Evolutionary conservation across 2,113 vertebrate species (phyloP).

Genomic region (Cochlearius cochlearius): DNA sequence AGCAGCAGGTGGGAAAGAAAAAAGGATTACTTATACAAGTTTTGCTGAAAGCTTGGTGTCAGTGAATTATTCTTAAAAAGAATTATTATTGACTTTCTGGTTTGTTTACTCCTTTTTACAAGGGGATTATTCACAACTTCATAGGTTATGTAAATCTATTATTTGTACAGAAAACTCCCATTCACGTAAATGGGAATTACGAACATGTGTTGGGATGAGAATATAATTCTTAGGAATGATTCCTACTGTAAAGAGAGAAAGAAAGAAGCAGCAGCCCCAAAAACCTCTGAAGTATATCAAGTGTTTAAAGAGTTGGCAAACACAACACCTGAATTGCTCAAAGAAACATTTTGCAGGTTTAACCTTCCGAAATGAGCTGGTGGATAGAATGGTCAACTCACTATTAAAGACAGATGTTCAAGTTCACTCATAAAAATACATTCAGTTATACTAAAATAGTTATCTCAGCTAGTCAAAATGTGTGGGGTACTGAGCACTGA

Average conservation of each 20-base stretch:
- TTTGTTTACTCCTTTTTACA: neutral
- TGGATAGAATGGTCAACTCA: neutral
- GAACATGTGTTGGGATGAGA: neutral
- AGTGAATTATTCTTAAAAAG: neutral
- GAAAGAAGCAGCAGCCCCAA: neutral
- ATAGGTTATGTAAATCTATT: neutral
- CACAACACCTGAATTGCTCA: neutral
- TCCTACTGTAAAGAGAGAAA: neutral
- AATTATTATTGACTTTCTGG: neutral
- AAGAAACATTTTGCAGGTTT: neutral
- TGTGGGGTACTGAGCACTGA: neutral
- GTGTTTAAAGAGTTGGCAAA: neutral
- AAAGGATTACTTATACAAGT: conserved; percentile 68
- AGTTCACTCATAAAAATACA: neutral
- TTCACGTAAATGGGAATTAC: neutral
- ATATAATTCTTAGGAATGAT: neutral
- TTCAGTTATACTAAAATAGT: neutral
- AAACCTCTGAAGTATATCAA: neutral
- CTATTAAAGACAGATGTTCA: neutral
- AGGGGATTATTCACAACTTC: neutral
- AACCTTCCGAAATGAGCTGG: neutral
- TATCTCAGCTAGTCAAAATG: neutral
- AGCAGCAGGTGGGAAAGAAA: conserved; percentile 82
- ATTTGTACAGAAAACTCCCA: neutral
- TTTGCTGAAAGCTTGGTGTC: neutral